Percentiles rank a stretch among this genome's conserved stretches.
Evolutionary conservation across 2,797 vertebrate genomes (phyloP).

Genomic region (Choloepus didactylus): DNA sequence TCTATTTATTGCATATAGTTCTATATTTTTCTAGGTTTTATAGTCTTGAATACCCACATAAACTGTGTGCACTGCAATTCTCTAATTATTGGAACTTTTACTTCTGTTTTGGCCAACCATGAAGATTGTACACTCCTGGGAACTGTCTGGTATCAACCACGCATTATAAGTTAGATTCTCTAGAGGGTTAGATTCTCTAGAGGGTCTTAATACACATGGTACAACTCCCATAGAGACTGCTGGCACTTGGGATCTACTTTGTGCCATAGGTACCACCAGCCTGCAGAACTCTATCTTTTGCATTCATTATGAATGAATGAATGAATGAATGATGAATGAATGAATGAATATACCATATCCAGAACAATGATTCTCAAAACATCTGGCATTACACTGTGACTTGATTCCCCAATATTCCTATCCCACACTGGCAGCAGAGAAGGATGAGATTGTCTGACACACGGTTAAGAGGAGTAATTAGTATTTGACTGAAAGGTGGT

Average conservation of each 20-base stretch:
- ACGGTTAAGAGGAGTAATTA: neutral
- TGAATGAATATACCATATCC: neutral
- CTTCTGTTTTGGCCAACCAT: neutral
- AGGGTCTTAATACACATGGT: neutral
- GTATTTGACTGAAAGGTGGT: neutral
- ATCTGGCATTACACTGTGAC: neutral
- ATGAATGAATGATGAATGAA: neutral
- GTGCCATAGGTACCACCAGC: too few species aligned
- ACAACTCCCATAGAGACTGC: neutral
- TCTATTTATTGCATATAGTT: conserved; percentile 20
- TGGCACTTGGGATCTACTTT: neutral
- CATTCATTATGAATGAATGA: neutral
- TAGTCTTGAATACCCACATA: neutral
- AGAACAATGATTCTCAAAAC: neutral
- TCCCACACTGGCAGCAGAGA: neutral
- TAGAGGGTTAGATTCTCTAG: neutral
- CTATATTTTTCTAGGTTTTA: neutral
- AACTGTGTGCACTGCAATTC: neutral
- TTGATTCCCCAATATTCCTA: neutral
- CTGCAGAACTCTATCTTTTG: neutral
- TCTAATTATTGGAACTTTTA: neutral
- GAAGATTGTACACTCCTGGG: neutral
- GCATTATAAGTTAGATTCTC: neutral
- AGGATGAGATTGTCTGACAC: neutral
- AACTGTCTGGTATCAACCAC: neutral